These are phyloP conservation scores for Dinocampus coccinellae DNA, from an alignment of 2,888 invertebrate genomes.

Conservation along the genomic window DNA sequence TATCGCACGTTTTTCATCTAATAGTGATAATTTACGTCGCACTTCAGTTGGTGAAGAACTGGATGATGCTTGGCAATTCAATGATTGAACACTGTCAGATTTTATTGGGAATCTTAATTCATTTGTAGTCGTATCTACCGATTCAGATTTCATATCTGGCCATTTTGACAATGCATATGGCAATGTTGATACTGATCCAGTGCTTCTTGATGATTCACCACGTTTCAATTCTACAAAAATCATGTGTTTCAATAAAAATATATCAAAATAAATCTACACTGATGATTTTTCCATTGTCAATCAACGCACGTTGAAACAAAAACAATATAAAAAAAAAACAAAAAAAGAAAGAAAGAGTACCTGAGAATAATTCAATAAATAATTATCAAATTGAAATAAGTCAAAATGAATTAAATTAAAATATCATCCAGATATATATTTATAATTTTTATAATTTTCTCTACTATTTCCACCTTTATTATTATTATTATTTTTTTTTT, in stretches of 20 bases:
- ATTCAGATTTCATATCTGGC: conserved; percentile 52
- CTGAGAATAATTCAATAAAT: background rate
- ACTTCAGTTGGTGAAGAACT: conserved; percentile 55
- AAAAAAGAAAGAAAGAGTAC: too few species aligned
- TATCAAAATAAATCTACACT: background rate
- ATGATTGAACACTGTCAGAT: conserved; percentile 54
- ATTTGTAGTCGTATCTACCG: background rate
- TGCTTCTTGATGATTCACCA: background rate
- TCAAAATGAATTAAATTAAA: too few species aligned
- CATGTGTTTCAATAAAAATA: background rate
- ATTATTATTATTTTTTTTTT: background rate
- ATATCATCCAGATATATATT: background rate
- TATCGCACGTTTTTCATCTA: conserved; percentile 62
- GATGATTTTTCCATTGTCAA: background rate
- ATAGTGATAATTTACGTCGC: conserved; percentile 56
- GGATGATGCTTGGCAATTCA: conserved; percentile 30
- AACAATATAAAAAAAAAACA: too few species aligned
- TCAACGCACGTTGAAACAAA: too few species aligned
- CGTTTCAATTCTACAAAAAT: conserved; percentile 16
- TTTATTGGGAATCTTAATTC: conserved; percentile 49
- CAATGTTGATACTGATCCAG: conserved; percentile 70
- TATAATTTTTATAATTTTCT: too few species aligned
- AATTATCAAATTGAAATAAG: background rate
- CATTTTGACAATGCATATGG: conserved; percentile 73
- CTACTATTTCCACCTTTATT: too few species aligned